Evolutionary conservation across 2,888 invertebrate genomes (phyloP), one percentile per base, ranked within the genome.

Genomic region (Erpobdella octoculata): DNA sequence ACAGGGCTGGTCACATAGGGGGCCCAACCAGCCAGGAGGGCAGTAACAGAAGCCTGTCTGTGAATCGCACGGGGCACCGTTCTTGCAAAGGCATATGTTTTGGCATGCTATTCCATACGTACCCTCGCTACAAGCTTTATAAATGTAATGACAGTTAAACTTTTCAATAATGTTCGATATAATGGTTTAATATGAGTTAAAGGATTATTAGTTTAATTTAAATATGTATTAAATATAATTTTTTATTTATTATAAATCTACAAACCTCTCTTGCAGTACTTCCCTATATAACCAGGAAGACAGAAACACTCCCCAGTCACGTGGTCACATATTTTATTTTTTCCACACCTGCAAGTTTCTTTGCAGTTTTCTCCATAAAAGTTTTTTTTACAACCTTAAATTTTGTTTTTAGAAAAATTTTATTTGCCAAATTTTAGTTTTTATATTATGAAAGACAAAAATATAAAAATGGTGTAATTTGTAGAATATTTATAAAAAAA

Each of bases 1-100:
- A 78, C 78, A 41, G 25, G 69, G 58, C 35, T 48, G 15, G 33
- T 28, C 37, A 61, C 75, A 75, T 12, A 64, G 71, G 8, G 73
- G 73, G 5, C 86, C 85, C n/a, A 77, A 79, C 75, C 80, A 85
- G 0, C 85, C 86, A 1, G 83, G 79, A 4, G 82, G 80, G 77
- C 85, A 85, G 12, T n/a, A 15, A n/a, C 46, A 41, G n/a, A 12
- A 15, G 12, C 46, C 46, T 12, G n/a, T 15, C 12, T 41, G n/a
- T 15, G 46, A n/a, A 41, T 41, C 12, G 46, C 46, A 41, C 12
- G n/a, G 12, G 46, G 46, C 12, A 41, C 12, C 12, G 46, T 12
- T 12, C 12, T 41, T 12, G 46, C 46, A 41, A 8, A 12, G n/a
- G n/a, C 46, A 41, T 41, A 15, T n/a, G 46, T 15, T 15, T 41